phyloP scores from a whole-genome alignment of 2,797 vertebrate genomes.

The Morelia viridis region DNA sequence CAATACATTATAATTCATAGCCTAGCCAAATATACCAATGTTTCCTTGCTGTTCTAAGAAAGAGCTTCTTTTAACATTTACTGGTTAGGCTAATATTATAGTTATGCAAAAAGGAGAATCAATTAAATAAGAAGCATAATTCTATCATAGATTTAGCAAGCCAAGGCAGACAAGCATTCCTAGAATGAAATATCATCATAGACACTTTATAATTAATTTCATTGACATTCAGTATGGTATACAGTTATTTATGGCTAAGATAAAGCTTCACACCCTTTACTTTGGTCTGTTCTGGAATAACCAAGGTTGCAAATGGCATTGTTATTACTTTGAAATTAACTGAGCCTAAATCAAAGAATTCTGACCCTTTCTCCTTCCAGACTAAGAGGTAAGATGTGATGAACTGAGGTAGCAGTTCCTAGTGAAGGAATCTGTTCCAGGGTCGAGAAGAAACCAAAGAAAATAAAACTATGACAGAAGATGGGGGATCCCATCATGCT shows the following conservation, averaged over 20 bases:
- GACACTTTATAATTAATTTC: slow-evolving; percentile 2
- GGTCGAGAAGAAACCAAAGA: neutral
- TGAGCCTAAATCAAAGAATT: neutral
- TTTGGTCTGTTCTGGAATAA: neutral
- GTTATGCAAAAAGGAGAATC: neutral
- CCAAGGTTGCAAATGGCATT: neutral
- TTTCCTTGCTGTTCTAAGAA: slow-evolving; percentile 66
- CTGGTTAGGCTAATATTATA: neutral
- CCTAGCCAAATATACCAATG: slow-evolving; percentile 81
- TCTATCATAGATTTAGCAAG: neutral
- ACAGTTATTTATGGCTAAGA: neutral
- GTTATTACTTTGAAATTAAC: neutral
- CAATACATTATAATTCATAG: slow-evolving; percentile 93
- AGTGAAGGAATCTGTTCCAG: neutral
- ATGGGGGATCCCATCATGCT: neutral
- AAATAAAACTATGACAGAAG: neutral
- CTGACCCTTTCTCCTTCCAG: neutral
- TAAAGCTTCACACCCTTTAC: neutral
- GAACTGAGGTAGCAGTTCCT: neutral
- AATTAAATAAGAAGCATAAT: slow-evolving; percentile 18
- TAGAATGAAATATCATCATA: neutral
- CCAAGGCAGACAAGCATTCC: neutral
- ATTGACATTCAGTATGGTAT: neutral
- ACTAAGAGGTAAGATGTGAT: neutral
- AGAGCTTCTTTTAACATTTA: slow-evolving; percentile 55